phyloP scores from a whole-genome alignment of 2,888 invertebrate genomes.

The Ecliptopera silaceata region DNA sequence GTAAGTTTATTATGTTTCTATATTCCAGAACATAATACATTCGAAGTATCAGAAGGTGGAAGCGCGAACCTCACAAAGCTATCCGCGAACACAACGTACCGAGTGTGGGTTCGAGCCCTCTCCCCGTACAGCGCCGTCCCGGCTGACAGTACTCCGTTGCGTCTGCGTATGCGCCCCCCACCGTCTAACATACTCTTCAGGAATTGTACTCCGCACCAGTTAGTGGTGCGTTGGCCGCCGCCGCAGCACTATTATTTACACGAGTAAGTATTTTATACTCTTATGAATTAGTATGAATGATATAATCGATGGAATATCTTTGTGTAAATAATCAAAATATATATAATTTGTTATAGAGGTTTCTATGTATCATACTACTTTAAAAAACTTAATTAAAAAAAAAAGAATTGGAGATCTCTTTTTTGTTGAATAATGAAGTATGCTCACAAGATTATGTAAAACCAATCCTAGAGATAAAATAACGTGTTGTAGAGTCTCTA shows the following conservation, averaged over 20 bases:
- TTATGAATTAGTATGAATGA: too few species aligned
- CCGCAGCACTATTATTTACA: slow-evolving; percentile 61
- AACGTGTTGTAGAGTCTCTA: too few species aligned
- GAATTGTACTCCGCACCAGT: slow-evolving; percentile 59
- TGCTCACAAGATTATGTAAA: too few species aligned
- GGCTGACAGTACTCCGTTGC: slow-evolving; percentile 84
- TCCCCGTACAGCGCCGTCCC: slow-evolving; percentile 85
- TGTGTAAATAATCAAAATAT: too few species aligned
- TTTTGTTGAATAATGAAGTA: too few species aligned
- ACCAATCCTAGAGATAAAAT: too few species aligned
- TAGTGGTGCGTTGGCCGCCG: slow-evolving; percentile 87
- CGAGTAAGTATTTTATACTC: slow-evolving; percentile 52
- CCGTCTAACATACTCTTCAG: slow-evolving; percentile 85
- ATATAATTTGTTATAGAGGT: too few species aligned
- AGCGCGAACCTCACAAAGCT: slow-evolving; percentile 82
- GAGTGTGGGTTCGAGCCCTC: slow-evolving; percentile 89
- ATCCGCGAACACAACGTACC: slow-evolving; percentile 86
- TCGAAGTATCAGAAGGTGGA: slow-evolving; percentile 67
- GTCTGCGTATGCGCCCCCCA: slow-evolving; percentile 87
- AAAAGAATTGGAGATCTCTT: too few species aligned
- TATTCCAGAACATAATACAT: slow-evolving; percentile 68
- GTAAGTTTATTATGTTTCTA: too few species aligned
- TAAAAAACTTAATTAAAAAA: too few species aligned
- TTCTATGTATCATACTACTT: too few species aligned
- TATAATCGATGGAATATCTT: too few species aligned